Evolutionary conservation across 2,888 invertebrate species (phyloP), one percentile per base, ranked within the genome.

Genomic region (Drosophila falleni): DNA sequence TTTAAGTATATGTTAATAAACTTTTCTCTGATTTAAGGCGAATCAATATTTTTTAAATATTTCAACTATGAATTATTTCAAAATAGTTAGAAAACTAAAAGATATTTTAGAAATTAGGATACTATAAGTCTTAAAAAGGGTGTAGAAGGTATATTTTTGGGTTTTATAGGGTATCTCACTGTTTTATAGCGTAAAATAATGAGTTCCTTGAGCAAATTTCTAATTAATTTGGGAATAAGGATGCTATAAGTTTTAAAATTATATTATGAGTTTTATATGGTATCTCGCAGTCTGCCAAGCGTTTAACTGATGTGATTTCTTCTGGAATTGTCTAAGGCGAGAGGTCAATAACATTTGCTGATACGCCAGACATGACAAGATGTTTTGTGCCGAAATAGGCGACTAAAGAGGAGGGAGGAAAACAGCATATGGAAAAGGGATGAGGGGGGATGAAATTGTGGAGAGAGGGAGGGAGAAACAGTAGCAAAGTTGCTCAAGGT

Each of bases 401-500:
- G 55, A 5, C 41, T 9, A 2, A 5, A 42, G 33, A 23, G n/a
- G 11, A 13, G 47, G 31, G 15, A 10, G 16, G 23, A 23, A 8
- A 13, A 3, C 5, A 10, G 31, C 54, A 35, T 19, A 26, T n/a
- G 31, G 6, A 19, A 56, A 23, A 44, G 23, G 46, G 63, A 3
- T 13, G 35, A 9, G 11, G 10, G 31, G 31, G n/a, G n/a, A 31
- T 33, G 16, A n/a, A 39, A 13, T 13, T 16, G 13, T 8, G 29
- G 10, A 5, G 11, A 39, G 39, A 29, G 37, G 26, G 10, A 47
- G 42, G 11, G 49, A 33, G 35, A 6, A 31, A 29, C n/a, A 41
- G 31, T 31, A 37, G 51, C 47, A 54, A 64, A 68, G 71, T 49
- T 76, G 71, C 61, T 82, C 88, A 84, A 84, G 84, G 84, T 84